A percentile compares a stretch with the other conserved stretches of the same genome.
Conservation (phyloP, 2,888 invertebrate genomes). For the Diarsia mendica region DNA sequence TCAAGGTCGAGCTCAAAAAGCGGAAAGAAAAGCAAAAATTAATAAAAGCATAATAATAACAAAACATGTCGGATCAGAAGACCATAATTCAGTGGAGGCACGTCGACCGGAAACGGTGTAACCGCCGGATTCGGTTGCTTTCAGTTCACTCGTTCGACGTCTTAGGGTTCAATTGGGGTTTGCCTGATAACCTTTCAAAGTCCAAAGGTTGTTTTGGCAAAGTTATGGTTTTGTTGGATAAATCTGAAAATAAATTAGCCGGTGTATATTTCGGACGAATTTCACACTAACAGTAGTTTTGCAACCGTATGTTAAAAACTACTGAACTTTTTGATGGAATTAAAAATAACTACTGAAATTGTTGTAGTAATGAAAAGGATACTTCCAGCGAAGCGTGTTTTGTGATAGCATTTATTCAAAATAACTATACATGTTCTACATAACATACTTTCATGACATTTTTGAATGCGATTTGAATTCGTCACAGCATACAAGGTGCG, state of each 20-base stretch:
- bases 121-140: conserved; percentile 79
- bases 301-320: not conserved
- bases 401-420: not conserved
- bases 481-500: not conserved
- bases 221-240: not conserved
- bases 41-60: conserved; percentile 73
- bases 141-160: conserved; percentile 54
- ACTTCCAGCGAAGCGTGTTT: not conserved
- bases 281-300: not conserved
- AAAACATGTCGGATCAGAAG: conserved; percentile 71
- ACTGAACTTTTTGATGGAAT: not conserved
- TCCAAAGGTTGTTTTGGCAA: conserved; percentile 1
- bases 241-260: not conserved
- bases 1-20: conserved; percentile 36
- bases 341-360: not conserved
- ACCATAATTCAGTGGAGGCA: conserved; percentile 77
- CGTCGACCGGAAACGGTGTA: conserved; percentile 76
- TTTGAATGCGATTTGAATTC: conserved; percentile 6
- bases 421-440: not conserved
- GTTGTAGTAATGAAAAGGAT: not conserved
- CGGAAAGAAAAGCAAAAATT: conserved; percentile 56
- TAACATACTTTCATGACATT: not conserved
- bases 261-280: not conserved
- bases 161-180: conserved; percentile 62
- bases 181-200: conserved; percentile 27